Percentiles rank a stretch among this genome's conserved stretches.
These are phyloP conservation scores for Disparrhopalites patrizii DNA, from an alignment of 2,888 invertebrate species.

Conservation along the genomic window DNA sequence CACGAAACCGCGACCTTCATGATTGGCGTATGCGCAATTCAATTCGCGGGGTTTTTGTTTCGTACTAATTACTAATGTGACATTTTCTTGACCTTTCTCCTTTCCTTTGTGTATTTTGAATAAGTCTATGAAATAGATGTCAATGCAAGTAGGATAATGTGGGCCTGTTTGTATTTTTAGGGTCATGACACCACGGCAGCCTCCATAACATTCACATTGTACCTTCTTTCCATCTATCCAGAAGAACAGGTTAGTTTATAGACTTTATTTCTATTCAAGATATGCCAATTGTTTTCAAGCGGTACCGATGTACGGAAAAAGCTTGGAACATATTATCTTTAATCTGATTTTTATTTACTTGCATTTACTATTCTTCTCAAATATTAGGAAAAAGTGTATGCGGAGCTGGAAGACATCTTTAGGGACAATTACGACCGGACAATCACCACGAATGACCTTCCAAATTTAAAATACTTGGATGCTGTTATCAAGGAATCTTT, in stretches of 20 bases:
- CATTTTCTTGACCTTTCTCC: no score
- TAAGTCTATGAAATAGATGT: no score
- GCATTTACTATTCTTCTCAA: no score
- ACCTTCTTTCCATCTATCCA: not conserved
- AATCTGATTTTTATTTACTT: no score
- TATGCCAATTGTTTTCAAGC: no score
- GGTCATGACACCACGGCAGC: not conserved
- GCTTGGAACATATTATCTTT: no score
- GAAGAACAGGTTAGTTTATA: not conserved
- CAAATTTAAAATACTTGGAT: not conserved
- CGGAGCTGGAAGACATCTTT: not conserved
- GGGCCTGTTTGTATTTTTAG: not conserved
- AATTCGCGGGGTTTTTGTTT: no score
- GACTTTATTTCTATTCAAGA: no score
- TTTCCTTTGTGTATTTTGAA: no score
- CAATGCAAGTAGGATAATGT: no score
- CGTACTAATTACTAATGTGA: no score
- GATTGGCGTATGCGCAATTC: not conserved
- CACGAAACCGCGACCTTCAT: not conserved
- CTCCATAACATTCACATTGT: not conserved
- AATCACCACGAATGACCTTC: not conserved
- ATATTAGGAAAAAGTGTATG: not conserved
- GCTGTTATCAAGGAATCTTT: not conserved
- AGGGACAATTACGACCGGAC: not conserved
- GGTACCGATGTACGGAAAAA: no score